Percentiles rank a stretch among this genome's conserved stretches.
Conservation (phyloP, 2,888 invertebrate species). For the Sepiola atlantica region DNA sequence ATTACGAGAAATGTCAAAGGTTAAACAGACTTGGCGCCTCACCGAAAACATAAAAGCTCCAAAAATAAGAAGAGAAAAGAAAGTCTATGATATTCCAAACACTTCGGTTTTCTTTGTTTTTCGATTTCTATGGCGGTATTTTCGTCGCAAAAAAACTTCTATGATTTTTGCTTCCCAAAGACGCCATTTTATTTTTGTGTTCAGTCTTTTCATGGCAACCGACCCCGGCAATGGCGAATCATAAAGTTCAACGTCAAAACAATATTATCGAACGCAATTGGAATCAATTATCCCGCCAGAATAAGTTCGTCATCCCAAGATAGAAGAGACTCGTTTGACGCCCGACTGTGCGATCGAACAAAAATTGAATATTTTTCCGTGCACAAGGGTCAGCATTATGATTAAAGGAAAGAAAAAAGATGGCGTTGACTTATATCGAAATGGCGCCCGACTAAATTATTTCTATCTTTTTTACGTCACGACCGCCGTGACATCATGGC, state of each 20-base stretch:
- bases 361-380: background rate
- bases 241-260: background rate
- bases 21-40: background rate
- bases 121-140: background rate
- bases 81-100: background rate
- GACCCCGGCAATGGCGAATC: background rate
- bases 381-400: background rate
- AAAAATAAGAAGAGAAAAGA: background rate
- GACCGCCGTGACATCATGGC: background rate
- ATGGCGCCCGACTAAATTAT: background rate
- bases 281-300: background rate
- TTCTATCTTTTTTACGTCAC: background rate
- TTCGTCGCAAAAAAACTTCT: background rate
- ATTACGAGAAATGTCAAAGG: background rate
- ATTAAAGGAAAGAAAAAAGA: background rate
- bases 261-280: background rate
- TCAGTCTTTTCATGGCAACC: background rate
- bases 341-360: background rate
- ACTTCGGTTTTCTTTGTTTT: background rate
- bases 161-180: background rate
- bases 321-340: background rate
- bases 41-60: background rate
- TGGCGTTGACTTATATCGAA: background rate
- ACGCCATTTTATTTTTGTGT: background rate
- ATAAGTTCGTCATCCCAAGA: constrained; percentile 32